Evolutionary conservation across 1,140 invertebrate genomes (phyloP).

Genomic region (Hestina assimilis): DNA sequence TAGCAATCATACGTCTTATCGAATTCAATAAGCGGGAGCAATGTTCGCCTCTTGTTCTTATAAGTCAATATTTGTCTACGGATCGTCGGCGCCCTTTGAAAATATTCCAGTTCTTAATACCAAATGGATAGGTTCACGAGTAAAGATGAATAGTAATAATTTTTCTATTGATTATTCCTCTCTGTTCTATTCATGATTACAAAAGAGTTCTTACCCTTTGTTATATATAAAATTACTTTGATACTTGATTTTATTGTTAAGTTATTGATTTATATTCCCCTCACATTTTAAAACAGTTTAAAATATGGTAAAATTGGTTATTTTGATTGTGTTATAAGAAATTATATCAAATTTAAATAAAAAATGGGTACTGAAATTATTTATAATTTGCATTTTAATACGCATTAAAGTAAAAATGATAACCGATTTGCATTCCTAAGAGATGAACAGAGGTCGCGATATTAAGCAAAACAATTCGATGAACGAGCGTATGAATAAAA

Average conservation of each 20-base stretch:
- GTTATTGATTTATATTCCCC: neutral
- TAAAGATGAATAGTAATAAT: constrained; percentile 75
- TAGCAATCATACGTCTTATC: constrained; percentile 45
- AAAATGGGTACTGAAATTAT: neutral
- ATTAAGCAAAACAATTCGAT: constrained; percentile 72
- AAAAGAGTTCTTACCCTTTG: constrained; percentile 58
- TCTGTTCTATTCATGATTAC: constrained; percentile 48
- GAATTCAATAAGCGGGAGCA: constrained; percentile 43
- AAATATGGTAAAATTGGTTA: neutral
- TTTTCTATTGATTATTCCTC: constrained; percentile 68
- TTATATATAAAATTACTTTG: constrained; percentile 15
- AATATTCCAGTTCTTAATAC: constrained; percentile 58
- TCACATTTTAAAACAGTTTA: neutral
- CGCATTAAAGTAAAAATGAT: neutral
- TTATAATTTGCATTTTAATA: neutral
- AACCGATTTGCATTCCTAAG: neutral
- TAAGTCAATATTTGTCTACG: constrained; percentile 72
- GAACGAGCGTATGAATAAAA: constrained; percentile 72
- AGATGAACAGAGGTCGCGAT: constrained; percentile 21
- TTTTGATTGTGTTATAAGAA: neutral
- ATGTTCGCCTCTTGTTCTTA: constrained; percentile 64
- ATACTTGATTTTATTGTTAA: constrained; percentile 4
- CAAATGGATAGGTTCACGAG: constrained; percentile 52
- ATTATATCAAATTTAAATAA: neutral
- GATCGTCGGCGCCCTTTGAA: constrained; percentile 65